Evolutionary conservation across 2,113 vertebrate genomes (phyloP).

Genomic region (Limanda limanda): DNA sequence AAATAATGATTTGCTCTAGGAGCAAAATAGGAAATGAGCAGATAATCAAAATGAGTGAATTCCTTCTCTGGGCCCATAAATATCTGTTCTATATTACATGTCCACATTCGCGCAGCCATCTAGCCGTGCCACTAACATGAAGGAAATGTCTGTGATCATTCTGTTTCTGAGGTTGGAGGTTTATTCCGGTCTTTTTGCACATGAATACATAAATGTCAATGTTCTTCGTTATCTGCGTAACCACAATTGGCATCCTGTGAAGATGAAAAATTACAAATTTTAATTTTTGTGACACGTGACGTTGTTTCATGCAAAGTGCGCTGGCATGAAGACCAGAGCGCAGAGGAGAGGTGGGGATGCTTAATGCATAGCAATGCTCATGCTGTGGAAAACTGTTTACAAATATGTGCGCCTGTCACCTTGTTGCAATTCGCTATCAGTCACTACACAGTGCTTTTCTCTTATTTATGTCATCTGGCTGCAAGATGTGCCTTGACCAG

Average conservation of each 20-base stretch:
- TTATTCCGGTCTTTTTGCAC: neutral
- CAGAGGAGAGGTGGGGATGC: conserved; percentile 32
- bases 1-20: neutral
- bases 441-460: conserved; percentile 28
- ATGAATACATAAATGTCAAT: conserved; percentile 11
- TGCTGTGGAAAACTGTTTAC: conserved; percentile 50
- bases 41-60: neutral
- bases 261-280: neutral
- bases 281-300: conserved; percentile 2
- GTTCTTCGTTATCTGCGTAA: conserved; percentile 12
- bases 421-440: conserved; percentile 41
- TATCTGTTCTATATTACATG: neutral
- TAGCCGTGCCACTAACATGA: neutral
- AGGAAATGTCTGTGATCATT: neutral
- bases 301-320: conserved; percentile 3
- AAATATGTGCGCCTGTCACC: conserved; percentile 31
- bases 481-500: conserved; percentile 35
- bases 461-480: conserved; percentile 53
- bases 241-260: conserved; percentile 5
- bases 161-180: neutral
- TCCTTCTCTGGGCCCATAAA: neutral
- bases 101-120: neutral
- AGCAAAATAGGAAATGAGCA: neutral
- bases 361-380: conserved; percentile 53
- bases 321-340: conserved; percentile 33